Percentiles rank a stretch among this genome's conserved stretches.
Conservation (phyloP, 2,888 invertebrate species). For the Tetrapedia diversipes region DNA sequence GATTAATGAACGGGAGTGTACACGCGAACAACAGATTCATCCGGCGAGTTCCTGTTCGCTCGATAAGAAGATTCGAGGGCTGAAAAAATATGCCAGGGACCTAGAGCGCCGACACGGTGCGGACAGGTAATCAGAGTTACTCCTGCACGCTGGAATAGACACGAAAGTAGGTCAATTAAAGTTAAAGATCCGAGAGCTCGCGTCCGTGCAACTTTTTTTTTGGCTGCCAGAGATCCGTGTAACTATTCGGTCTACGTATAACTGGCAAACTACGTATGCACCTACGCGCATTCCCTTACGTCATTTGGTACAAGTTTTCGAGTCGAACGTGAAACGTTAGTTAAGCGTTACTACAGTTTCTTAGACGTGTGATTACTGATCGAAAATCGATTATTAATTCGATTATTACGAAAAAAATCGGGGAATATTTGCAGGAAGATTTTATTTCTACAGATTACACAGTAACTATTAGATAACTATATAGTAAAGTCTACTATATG, state of each 20-base stretch:
- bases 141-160: background rate
- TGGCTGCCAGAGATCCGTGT: background rate
- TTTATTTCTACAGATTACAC: no score
- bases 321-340: no score
- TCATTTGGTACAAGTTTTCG: background rate
- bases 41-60: background rate
- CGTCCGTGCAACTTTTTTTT: background rate
- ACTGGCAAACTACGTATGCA: background rate
- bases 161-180: constrained; percentile 44
- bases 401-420: no score
- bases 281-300: background rate
- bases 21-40: background rate
- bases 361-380: no score
- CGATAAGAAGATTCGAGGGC: background rate
- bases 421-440: no score
- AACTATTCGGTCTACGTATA: background rate
- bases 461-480: no score
- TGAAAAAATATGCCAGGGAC: constrained; percentile 24
- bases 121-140: constrained; percentile 25
- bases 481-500: no score
- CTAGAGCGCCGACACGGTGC: constrained; percentile 3
- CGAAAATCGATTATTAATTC: no score
- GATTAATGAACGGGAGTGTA: background rate
- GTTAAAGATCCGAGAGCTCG: constrained; percentile 34
- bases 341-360: no score